Conservation (phyloP, 2,797 vertebrate species). For the Carapus acus region DNA sequence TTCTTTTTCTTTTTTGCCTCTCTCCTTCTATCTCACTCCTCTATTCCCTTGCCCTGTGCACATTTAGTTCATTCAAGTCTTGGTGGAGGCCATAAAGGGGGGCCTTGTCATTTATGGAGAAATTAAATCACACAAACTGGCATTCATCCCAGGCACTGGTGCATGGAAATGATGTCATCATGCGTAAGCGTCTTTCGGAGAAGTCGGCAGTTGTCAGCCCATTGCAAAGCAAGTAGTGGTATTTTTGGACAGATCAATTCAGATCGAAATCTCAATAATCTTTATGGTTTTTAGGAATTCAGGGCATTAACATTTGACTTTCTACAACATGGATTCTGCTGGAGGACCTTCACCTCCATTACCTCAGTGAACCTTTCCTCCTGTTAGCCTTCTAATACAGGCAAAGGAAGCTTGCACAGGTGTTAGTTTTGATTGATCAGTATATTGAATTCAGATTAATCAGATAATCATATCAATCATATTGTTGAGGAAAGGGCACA, state of each 20-base stretch:
- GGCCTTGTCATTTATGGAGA: constrained; percentile 60
- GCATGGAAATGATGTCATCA: constrained; percentile 60
- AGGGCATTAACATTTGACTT: not conserved
- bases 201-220: constrained; percentile 56
- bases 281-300: constrained; percentile 5
- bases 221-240: constrained; percentile 33
- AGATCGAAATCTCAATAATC: constrained; percentile 28
- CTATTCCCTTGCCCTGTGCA: too few relatives aligned
- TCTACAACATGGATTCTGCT: constrained; percentile 1
- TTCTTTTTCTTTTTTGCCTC: too few relatives aligned
- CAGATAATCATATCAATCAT: too few relatives aligned
- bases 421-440: too few relatives aligned
- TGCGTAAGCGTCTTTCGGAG: constrained; percentile 56
- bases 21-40: too few relatives aligned
- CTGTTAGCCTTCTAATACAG: not conserved
- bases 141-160: constrained; percentile 58
- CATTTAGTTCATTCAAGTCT: constrained; percentile 47
- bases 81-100: constrained; percentile 48
- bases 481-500: too few relatives aligned
- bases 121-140: constrained; percentile 67
- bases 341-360: not conserved
- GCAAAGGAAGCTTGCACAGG: too few relatives aligned
- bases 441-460: too few relatives aligned
- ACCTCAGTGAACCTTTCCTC: not conserved
- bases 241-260: constrained; percentile 31